Conservation (phyloP, 2,888 invertebrate genomes). For the Apantesis nais region DNA sequence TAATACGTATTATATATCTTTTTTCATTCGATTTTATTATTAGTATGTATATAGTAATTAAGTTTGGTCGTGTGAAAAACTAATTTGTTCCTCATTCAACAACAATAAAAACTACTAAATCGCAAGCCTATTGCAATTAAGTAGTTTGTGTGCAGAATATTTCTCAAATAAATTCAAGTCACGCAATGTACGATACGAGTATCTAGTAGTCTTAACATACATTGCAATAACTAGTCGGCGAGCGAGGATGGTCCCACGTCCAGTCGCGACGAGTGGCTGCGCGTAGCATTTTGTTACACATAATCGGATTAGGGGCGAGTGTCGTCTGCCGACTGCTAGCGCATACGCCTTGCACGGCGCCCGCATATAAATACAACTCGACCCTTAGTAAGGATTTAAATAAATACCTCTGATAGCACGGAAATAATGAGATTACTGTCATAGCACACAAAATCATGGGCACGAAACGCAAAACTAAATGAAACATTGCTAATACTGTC, state of each 20-base stretch:
- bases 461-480: slow-evolving; percentile 22
- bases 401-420: slow-evolving; percentile 43
- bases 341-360: slow-evolving; percentile 68
- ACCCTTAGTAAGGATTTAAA: slow-evolving; percentile 63
- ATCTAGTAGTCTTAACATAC: slow-evolving; percentile 54
- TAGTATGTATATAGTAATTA: not conserved
- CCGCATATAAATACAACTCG: slow-evolving; percentile 71
- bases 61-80: not conserved
- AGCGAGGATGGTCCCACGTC: slow-evolving; percentile 25
- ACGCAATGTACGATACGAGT: slow-evolving; percentile 46
- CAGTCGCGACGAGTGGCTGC: slow-evolving; percentile 59
- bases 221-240: slow-evolving; percentile 57
- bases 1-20: not conserved
- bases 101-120: slow-evolving; percentile 19
- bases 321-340: slow-evolving; percentile 68
- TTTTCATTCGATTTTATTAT: not conserved
- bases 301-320: slow-evolving; percentile 79
- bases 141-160: slow-evolving; percentile 47
- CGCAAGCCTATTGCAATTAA: slow-evolving; percentile 37
- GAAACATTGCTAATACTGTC: slow-evolving; percentile 29
- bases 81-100: not conserved
- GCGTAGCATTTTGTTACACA: slow-evolving; percentile 80
- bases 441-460: slow-evolving; percentile 40
- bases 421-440: slow-evolving; percentile 52
- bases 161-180: slow-evolving; percentile 50